Conservation (phyloP, 2,113 vertebrate genomes). For the Emydura subglobosa region DNA sequence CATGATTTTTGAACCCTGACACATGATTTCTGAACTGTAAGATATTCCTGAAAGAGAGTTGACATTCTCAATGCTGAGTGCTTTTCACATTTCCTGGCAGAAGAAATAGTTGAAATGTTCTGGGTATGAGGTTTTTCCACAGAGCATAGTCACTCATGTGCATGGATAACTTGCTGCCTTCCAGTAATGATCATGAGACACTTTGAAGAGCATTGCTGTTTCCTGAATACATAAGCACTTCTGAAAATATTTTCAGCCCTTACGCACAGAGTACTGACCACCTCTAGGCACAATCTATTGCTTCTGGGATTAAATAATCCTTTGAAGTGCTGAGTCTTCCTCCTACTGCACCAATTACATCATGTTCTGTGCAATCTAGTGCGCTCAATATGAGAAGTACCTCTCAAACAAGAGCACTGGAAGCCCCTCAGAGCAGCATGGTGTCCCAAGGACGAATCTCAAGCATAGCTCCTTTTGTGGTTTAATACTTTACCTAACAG, state of each 20-base stretch:
- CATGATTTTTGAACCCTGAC: background rate
- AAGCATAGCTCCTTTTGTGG: background rate
- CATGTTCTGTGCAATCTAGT: background rate
- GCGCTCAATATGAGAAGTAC: background rate
- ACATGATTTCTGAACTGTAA: background rate
- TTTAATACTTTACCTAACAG: background rate
- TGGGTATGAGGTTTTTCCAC: background rate
- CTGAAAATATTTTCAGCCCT: background rate
- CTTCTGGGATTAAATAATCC: background rate
- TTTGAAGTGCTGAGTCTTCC: background rate
- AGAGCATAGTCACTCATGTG: background rate
- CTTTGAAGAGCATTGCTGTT: background rate
- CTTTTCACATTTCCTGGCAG: background rate
- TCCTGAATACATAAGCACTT: slow-evolving; percentile 16
- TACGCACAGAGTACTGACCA: background rate
- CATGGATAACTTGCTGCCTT: background rate
- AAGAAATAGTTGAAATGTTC: background rate
- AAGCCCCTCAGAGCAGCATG: background rate
- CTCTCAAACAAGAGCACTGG: background rate
- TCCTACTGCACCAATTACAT: background rate
- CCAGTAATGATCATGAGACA: background rate
- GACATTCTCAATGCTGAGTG: background rate
- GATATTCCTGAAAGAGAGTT: background rate
- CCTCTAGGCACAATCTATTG: background rate
- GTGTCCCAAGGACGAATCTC: background rate